phyloP scores from a whole-genome alignment of 2,888 invertebrate genomes.

The Julus scanicus region DNA sequence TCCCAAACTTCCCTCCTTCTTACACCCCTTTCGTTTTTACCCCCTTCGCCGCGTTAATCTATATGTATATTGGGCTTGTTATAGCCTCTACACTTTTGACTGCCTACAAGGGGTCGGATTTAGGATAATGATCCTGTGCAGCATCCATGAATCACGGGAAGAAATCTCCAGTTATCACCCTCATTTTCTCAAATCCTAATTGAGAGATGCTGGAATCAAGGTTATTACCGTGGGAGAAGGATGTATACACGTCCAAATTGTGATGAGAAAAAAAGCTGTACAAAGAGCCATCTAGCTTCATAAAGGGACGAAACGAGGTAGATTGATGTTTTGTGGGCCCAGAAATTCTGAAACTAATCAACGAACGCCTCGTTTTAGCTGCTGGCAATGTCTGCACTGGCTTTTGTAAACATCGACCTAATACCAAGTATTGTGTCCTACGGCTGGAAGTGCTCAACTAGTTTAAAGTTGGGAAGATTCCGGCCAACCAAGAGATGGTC shows the following conservation, averaged over 20 bases:
- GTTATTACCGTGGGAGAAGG: slow-evolving; percentile 40
- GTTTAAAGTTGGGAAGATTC: not conserved
- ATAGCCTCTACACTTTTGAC: not conserved
- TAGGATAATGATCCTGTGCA: slow-evolving; percentile 11
- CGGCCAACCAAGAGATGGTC: not conserved
- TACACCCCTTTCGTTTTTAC: slow-evolving; percentile 2
- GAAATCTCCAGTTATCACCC: slow-evolving; percentile 44
- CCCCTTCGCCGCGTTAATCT: slow-evolving; percentile 40
- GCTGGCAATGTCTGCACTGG: not conserved
- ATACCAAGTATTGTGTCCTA: slow-evolving; percentile 8
- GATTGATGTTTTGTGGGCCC: slow-evolving; percentile 34
- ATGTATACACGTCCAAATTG: slow-evolving; percentile 47
- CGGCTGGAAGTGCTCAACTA: not conserved
- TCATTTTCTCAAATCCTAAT: slow-evolving; percentile 47
- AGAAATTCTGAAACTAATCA: slow-evolving; percentile 40
- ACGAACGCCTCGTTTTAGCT: slow-evolving; percentile 4
- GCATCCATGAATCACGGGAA: not conserved
- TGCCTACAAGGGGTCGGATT: slow-evolving; percentile 35
- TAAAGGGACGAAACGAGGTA: slow-evolving; percentile 21
- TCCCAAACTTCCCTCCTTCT: not conserved
- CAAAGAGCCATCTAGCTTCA: slow-evolving; percentile 13
- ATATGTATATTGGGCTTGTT: slow-evolving; percentile 38
- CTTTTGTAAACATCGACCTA: slow-evolving; percentile 25
- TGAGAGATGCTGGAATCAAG: slow-evolving; percentile 45
- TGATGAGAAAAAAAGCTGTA: slow-evolving; percentile 43